These are phyloP conservation scores for Calliopsis andreniformis DNA, from an alignment of 1,140 invertebrate species.

Conservation along the genomic window DNA sequence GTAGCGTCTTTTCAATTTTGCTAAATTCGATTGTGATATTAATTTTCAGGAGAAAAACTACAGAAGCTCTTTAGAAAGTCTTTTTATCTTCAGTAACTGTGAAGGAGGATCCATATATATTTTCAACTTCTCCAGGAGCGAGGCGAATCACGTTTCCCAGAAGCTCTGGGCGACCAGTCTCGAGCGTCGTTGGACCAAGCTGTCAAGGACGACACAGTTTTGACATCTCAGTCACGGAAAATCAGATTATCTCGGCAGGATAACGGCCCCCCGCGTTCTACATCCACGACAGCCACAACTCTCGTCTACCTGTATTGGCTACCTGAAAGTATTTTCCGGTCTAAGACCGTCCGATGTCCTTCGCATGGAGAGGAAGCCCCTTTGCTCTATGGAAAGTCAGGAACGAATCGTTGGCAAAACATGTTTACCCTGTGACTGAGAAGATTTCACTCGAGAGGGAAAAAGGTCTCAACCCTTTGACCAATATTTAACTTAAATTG, in stretches of 20 bases:
- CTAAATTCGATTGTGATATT: not conserved
- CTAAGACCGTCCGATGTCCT: conserved; percentile 13
- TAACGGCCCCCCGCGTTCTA: conserved; percentile 59
- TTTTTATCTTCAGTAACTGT: not conserved
- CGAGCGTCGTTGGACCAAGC: not conserved
- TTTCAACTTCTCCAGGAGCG: not conserved
- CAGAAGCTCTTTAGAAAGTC: not conserved
- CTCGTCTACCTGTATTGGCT: conserved; percentile 50
- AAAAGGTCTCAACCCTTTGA: not conserved
- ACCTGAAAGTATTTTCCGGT: conserved; percentile 59
- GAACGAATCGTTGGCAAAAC: conserved; percentile 36
- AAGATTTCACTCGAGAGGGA: not conserved
- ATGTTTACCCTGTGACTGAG: not conserved
- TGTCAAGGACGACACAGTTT: conserved; percentile 69
- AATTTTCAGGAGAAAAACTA: not conserved
- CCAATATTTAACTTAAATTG: too few relatives aligned
- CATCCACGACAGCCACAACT: not conserved
- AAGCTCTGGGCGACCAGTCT: not conserved
- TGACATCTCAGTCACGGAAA: conserved; percentile 77
- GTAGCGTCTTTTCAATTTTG: too few relatives aligned
- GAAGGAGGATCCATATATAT: not conserved
- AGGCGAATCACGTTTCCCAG: conserved; percentile 28
- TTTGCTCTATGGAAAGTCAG: not conserved
- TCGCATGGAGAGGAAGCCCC: not conserved
- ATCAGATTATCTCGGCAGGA: conserved; percentile 75